Evolutionary conservation across 2,888 invertebrate genomes (phyloP).

Genomic region (Rotaria magnacalcarata): DNA sequence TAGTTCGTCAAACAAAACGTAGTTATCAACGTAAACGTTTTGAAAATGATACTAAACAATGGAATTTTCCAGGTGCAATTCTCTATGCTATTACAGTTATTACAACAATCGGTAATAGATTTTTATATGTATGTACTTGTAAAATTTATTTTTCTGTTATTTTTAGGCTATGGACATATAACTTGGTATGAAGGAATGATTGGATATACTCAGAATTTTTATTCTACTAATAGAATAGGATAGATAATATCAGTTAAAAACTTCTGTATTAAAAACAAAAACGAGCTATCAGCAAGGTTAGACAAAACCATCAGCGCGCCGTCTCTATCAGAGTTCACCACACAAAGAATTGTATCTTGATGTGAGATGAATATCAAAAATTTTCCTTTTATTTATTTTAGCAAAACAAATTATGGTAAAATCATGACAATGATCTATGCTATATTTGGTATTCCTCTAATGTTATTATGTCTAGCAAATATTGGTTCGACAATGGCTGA

Average conservation of each 20-base stretch:
- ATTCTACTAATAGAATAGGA: too few relatives aligned
- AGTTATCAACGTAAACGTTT: constrained; percentile 38
- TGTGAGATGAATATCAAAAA: too few relatives aligned
- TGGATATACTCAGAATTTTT: too few relatives aligned
- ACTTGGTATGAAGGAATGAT: not conserved
- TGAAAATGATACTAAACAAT: constrained; percentile 38
- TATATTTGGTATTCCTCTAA: constrained; percentile 46
- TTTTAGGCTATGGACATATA: not conserved
- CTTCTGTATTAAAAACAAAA: too few relatives aligned
- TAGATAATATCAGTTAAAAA: too few relatives aligned
- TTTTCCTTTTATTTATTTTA: not conserved
- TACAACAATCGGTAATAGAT: constrained; percentile 41
- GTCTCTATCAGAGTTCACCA: too few relatives aligned
- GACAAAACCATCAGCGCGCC: too few relatives aligned
- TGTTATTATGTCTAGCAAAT: constrained; percentile 46
- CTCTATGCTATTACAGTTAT: constrained; percentile 46
- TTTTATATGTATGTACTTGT: not conserved
- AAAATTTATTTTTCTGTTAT: not conserved
- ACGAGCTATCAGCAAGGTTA: too few relatives aligned
- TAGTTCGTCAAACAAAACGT: constrained; percentile 40
- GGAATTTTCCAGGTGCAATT: constrained; percentile 45
- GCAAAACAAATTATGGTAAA: constrained; percentile 46
- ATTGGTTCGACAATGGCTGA: constrained; percentile 46
- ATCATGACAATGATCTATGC: constrained; percentile 46
- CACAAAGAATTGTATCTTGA: too few relatives aligned